A percentile compares a stretch with the other conserved stretches of the same genome.
Conservation (phyloP, 2,113 vertebrate genomes). For the Malurus elegans region DNA sequence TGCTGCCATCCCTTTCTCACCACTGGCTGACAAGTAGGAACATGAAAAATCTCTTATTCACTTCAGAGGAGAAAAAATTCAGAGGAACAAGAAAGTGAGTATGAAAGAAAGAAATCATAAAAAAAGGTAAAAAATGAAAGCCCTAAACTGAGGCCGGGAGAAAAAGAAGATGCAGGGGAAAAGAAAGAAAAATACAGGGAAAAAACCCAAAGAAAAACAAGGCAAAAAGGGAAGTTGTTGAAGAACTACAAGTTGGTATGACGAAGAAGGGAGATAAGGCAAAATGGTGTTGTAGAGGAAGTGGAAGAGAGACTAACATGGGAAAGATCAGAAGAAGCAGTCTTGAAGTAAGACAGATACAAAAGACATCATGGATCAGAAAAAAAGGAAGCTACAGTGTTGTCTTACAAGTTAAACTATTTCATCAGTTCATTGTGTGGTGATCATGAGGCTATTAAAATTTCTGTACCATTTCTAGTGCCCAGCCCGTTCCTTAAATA, state of each 20-base stretch:
- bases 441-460: not conserved
- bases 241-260: not conserved
- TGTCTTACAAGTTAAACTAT: not conserved
- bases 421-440: not conserved
- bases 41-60: not conserved
- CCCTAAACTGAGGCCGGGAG: not conserved
- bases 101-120: not conserved
- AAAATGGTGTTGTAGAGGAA: not conserved
- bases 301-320: not conserved
- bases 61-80: not conserved
- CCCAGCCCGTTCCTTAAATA: not conserved
- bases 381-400: not conserved
- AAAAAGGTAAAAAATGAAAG: not conserved
- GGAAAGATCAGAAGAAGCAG: slow-evolving; percentile 3
- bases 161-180: not conserved
- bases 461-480: not conserved
- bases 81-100: not conserved
- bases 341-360: not conserved
- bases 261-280: not conserved
- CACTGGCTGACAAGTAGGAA: not conserved
- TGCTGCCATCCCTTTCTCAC: not conserved
- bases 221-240: not conserved
- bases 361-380: not conserved
- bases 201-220: not conserved
- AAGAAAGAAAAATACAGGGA: not conserved